Base-by-base conservation (phyloP, 2,113 vertebrate genomes). In the Hippocampus zosterae region DNA sequence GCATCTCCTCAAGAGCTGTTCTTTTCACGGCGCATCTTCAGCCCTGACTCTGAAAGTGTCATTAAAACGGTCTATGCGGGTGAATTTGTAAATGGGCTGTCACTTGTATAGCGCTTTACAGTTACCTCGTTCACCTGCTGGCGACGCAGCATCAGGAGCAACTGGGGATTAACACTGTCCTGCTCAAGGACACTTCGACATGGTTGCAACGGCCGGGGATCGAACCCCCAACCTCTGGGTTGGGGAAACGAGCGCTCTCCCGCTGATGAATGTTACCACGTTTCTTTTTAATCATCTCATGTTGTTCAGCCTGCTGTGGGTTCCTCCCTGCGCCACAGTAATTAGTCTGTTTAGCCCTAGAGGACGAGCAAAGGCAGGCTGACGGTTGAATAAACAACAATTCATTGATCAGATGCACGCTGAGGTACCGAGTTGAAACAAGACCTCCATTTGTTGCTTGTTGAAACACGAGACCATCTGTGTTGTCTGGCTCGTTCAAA, bases 341-440 rank as follows among this genome's bases (percentile, higher is more conserved):
- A 88, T 87, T 85, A 85, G 74, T 55, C 67, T 41, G 67, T 77
- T 84, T 79, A 76, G 37, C 79, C 85, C 55, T 83, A 67, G 42
- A 75, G 75, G 78, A 79, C 79, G 56, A 56, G 19, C 53, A 71
- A 70, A 79, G 64, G 56, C 70, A 40, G 23, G 2, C 71, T 68
- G 74, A 78, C 77, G 69, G 73, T 80, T 60, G 74, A 67, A 78
- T 68, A 53, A 37, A 55, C 70, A 82, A 64, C 71, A 69, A 65
- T 60, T 66, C 69, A 27, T 82, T 78, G 65, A 76, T 73, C 11
- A 21, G 70, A 74, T 71, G 53, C 52, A 62, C 73, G 66, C 64
- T 69, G 27, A 56, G 68, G 70, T 65, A 37, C 67, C 44, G 42
- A 44, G 5, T 61, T 4, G 52, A 67, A 67, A 65, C 7, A 18